phyloP scores from a whole-genome alignment of 2,797 vertebrate genomes.

The Scolopax rusticola region DNA sequence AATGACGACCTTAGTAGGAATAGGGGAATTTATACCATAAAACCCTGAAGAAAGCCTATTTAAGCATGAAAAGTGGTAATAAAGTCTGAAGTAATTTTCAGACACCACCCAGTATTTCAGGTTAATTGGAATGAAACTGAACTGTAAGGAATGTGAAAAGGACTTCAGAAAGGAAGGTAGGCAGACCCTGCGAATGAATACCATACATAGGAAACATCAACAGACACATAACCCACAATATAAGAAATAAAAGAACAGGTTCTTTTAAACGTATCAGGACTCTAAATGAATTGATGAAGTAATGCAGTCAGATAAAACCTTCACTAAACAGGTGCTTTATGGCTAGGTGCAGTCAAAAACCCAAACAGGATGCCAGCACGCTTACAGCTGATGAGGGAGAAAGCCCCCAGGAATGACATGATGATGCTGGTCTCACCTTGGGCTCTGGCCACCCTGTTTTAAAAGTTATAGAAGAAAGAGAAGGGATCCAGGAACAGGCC shows the following conservation, averaged over 20 bases:
- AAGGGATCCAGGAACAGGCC: conserved; percentile 13
- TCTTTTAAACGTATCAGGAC: not conserved
- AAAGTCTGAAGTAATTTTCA: not conserved
- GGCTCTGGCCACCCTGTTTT: not conserved
- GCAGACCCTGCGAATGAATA: not conserved
- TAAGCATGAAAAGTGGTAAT: not conserved
- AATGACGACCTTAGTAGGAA: not conserved
- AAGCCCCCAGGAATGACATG: not conserved
- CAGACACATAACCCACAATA: not conserved
- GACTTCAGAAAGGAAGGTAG: not conserved
- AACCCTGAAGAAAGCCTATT: not conserved
- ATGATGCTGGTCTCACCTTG: not conserved
- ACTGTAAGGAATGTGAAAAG: not conserved
- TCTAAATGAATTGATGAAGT: not conserved
- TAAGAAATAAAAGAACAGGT: not conserved
- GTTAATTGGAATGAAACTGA: not conserved
- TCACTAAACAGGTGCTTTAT: not conserved
- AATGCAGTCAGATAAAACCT: not conserved
- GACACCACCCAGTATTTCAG: not conserved
- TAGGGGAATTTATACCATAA: not conserved
- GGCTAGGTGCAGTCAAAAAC: not conserved
- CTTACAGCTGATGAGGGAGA: not conserved
- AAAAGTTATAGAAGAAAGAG: conserved; percentile 31
- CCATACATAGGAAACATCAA: not conserved
- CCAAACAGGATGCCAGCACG: not conserved